Base-by-base conservation (phyloP, 2,113 vertebrate species). In the Syngnathus scovelli region DNA sequence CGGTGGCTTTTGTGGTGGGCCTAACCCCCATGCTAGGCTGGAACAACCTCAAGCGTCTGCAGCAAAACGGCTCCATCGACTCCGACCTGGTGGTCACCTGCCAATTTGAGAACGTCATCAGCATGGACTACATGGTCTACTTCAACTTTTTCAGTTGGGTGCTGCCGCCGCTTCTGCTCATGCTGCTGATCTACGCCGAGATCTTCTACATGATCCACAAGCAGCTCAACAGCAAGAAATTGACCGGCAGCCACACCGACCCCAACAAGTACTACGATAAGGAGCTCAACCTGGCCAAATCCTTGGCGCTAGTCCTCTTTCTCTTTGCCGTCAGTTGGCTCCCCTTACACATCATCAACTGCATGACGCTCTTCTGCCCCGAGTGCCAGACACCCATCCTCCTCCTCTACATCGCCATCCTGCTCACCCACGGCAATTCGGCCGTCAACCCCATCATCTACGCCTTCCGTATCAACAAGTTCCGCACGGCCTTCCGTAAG, bases 121-220 rank as follows among this genome's bases (percentile, higher is more conserved):
- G 95, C 90, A 99, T 99, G 98, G 91, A 98, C 76, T 99, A 99
- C 87, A 99, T 99, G 98, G 98, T 99, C 36, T 99, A 99, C 85
- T 99, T 99, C 83, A 99, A 99, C 87, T 99, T 99, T 79, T 98
- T 99, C 0, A 90, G 95, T 8, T 98, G 96, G 94, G 96, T 99
- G 73, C 92, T 99, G 75, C 96, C 96, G 0, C 96, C 98, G 0
- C 89, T 99, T 71, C 67, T 98, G 16, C 88, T 98, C 74, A 99
- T 99, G 95, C 83, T 97, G 61, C 72, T 93, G 71, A 96, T 99
- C 86, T 99, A 99, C 68, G 88, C 92, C 48, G 95, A 98, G 82
- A 97, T 99, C 81, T 99, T 99, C 91, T 95, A 95, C 87, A 93
- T 98, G 87, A 98, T 99, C 87, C 96, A 96, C 81, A 94, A 92